Evolutionary conservation across 2,888 invertebrate species (phyloP).

Genomic region (Gymnoscelis rufifasciata): DNA sequence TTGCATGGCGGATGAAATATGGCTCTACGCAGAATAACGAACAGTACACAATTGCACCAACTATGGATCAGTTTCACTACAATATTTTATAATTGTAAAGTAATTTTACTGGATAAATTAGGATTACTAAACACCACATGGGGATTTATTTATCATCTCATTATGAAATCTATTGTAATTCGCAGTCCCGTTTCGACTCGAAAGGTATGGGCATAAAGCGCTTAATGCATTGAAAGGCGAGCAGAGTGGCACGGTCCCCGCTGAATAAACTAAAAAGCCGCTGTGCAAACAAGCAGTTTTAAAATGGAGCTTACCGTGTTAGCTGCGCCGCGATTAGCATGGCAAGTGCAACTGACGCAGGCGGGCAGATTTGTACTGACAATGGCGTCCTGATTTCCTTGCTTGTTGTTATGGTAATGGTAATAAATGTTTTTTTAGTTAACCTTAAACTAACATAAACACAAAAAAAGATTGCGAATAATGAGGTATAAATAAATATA

Average conservation of each 20-base stretch:
- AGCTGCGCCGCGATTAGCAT: constrained; percentile 61
- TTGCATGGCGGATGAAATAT: constrained; percentile 69
- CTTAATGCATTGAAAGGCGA: not conserved
- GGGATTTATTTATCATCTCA: not conserved
- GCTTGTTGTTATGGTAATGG: too few species aligned
- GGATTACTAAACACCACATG: not conserved
- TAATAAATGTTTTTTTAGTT: too few species aligned
- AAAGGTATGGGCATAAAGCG: constrained; percentile 1
- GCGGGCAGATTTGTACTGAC: constrained; percentile 45
- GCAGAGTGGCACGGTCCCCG: constrained; percentile 12
- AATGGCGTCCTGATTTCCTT: constrained; percentile 1
- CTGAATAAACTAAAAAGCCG: constrained; percentile 20
- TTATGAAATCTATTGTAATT: not conserved
- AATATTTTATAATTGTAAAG: not conserved
- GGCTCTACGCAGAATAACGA: constrained; percentile 18
- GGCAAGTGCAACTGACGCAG: constrained; percentile 53
- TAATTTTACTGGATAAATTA: not conserved
- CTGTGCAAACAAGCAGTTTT: constrained; percentile 43
- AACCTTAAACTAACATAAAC: too few species aligned
- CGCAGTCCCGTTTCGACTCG: not conserved
- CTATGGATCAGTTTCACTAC: not conserved
- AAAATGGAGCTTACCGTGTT: constrained; percentile 60
- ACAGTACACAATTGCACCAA: constrained; percentile 5
- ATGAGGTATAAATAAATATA: too few species aligned
- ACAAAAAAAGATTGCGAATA: too few species aligned